Evolutionary conservation across 2,888 invertebrate species (phyloP), one percentile per base, ranked within the genome.

Genomic region (Ophion ventricosus): DNA sequence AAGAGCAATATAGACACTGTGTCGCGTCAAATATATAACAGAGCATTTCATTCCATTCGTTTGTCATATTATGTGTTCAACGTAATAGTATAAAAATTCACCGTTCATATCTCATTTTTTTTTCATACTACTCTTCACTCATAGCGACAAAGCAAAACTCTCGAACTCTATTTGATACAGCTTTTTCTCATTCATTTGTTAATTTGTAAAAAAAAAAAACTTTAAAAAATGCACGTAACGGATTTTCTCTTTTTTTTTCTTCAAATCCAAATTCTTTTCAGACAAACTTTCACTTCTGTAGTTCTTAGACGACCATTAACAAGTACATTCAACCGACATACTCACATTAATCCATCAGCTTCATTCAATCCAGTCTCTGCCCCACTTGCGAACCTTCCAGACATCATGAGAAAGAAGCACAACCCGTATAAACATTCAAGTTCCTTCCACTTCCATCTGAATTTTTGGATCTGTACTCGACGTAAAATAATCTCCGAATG

Each of bases 271-370:
- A 61, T 63, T 75, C 72, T 35, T 20, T 74, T 83, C 85, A 82
- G 86, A 85, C 87, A 85, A 83, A 85, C 77, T 83, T 81, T 85
- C 83, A 75, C 84, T 88, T 89, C 90, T 90, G 90, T 89, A 91
- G 90, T 92, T 92, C 88, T 89, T 88, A 91, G 91, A 92, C 91
- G 91, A 91, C 91, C 89, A 86, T 92, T 91, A 92, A 92, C 91
- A 91, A 91, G 88, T 90, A 87, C 92, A 91, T 90, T 90, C 90
- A 89, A 91, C 90, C 91, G 90, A 87, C 91, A 91, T 91, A 89
- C 91, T 91, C 89, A 90, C 90, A 90, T 87, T 78, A 29, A 87
- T 85, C 90, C 85, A 84, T 86, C 88, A 88, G 87, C 88, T 85
- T 88, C 87, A 89, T 90, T 88, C 89, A 89, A 90, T 91, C 89